Evolutionary conservation across 2,797 vertebrate genomes (phyloP), one percentile per base, ranked within the genome.

Genomic region (Schizothorax lantsangensis): DNA sequence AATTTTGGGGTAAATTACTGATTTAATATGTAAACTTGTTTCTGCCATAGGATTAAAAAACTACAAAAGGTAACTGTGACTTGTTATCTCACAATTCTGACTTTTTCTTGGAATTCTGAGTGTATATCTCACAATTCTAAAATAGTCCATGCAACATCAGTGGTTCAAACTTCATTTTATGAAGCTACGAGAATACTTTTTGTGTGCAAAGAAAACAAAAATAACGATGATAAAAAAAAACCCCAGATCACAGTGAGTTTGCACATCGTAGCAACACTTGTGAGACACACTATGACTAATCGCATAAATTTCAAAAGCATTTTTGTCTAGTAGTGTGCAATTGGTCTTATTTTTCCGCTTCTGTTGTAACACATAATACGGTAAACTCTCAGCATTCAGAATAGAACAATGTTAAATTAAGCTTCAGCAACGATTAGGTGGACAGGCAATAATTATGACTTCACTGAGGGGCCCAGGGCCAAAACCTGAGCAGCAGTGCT

Each of bases 401-500:
- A 36, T 2, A 40, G 33, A 15, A 68, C 71, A 79, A 45, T 71
- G 79, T 66, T 84, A 88, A 88, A 89, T 88, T 84, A 88, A 88
- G 75, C 81, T 89, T 89, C 84, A 91, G 83, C 71, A 85, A 43
- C 19, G 64, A 88, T 91, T 90, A 81, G 36, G 12, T 62, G 59
- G 80, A 78, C 74, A 81, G 87, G 84, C 84, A 86, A 43, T 86
- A 81, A 88, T 75, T 86, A 86, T 68, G 73, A 79, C 54, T 79
- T 78, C 8, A 40, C 52, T 57, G 3, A 47, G 79, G 38, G 79
- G 38, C 38, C 21, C 5, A 7, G 26, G 45, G 43, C 45, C 26
- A 54, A 64, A 43, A 69, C 30, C 15, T 23, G 33, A 73, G 47
- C 26, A 71, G 6, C 17, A 14, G 21, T 78, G 52, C 11, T 40